These are phyloP conservation scores for Xiphophorus hellerii DNA, from an alignment of 2,113 vertebrate genomes.

Conservation along the genomic window DNA sequence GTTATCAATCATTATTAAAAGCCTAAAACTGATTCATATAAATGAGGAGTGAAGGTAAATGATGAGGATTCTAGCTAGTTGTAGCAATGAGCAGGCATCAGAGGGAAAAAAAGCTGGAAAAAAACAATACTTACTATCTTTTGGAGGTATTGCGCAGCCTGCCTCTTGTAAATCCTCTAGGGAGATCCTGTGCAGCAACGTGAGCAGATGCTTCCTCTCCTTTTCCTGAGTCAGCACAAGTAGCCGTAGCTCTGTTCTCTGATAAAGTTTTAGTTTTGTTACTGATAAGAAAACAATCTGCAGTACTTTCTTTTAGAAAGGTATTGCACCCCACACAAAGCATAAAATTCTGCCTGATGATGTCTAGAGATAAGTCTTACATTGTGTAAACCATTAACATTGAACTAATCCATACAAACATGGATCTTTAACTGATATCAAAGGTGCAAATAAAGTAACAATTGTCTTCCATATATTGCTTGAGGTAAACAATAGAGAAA, in stretches of 20 bases:
- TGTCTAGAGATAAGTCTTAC: neutral
- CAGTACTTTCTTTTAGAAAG: neutral
- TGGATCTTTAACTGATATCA: no score
- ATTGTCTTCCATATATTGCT: no score
- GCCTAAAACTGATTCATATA: no score
- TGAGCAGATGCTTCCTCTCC: conserved; percentile 73
- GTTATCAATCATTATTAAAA: no score
- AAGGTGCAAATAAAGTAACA: no score
- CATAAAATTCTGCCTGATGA: neutral
- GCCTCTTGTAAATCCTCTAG: conserved; percentile 58
- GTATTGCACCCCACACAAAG: neutral
- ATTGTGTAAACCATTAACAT: no score
- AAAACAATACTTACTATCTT: neutral
- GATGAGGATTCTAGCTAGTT: neutral
- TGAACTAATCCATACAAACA: no score
- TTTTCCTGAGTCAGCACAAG: conserved; percentile 76
- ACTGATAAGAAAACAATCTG: conserved; percentile 8
- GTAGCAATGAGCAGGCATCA: neutral
- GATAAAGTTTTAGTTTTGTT: conserved; percentile 17
- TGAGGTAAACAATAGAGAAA: no score
- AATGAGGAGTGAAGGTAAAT: no score
- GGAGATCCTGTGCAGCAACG: conserved; percentile 64
- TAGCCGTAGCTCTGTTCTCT: conserved; percentile 69
- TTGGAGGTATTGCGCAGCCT: conserved; percentile 10
- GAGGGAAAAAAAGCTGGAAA: neutral